Evolutionary conservation across 30 jellyfish, hydroid and myxozoan genomes (phyloP), one percentile per base, ranked within the genome.

Genomic region (Phacellophora camtschatica): DNA sequence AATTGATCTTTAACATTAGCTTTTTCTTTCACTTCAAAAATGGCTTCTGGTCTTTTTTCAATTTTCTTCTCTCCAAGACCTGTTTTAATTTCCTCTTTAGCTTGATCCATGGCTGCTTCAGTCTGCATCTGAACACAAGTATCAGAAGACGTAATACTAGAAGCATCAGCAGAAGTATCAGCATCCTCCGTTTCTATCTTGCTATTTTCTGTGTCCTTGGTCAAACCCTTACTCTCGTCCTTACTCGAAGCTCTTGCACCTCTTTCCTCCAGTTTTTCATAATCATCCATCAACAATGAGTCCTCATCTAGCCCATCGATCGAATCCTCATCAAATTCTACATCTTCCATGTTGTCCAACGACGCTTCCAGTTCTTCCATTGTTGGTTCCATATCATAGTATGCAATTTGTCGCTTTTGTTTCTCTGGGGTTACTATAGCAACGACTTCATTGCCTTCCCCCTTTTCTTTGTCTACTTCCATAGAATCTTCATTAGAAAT

Each of bases 231-330:
- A 4, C 5, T 29, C 28, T 2, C 19, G 16, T 56, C 8, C 20
- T 23, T 20, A 15, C 25, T 37, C 3, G 43, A 12, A 22, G 15
- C 25, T 56, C 34, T 15, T 3, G 22, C 7, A 19, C 34, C 41
- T 23, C 3, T 37, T n/a, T 3, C 41, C 3, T 33, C 13, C 13
- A 28, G 13, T 18, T 66, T 19, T 1, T 66, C 79, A 32, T 15
- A 12, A 66, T 67, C 82, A 43, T 39, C 82, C 66, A 67, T 27
- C 46, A 67, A 27, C 45, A 67, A 29, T 43, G 82, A 67, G 30
- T 67, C 82, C 15, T 67, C 82, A 16, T 67, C 82, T 2, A 67
- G 48, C n/a, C n/a, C n/a, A 20, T 59, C 74, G 19, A 29, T 28
- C 3, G 39, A 24, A 20, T 67, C 82, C 41, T 10, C 4, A 13